Conservation (phyloP, 2,888 invertebrate species). For the Lysandra coridon region DNA sequence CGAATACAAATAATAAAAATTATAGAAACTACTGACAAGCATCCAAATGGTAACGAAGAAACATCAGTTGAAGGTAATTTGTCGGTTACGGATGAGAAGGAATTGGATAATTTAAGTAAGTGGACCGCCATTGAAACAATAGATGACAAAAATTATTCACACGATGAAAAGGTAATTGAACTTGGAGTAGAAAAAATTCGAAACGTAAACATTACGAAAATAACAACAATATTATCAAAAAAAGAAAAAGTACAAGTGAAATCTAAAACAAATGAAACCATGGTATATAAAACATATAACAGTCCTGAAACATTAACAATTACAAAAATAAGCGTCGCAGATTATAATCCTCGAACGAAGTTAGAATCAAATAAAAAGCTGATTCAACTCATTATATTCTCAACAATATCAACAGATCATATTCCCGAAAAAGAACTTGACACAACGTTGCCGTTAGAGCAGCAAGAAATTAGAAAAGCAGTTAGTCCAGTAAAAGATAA, state of each 20-base stretch:
- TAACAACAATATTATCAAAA: slow-evolving; percentile 31
- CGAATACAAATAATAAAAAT: slow-evolving; percentile 45
- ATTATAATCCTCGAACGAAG: slow-evolving; percentile 38
- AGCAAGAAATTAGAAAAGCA: slow-evolving; percentile 24
- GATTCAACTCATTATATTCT: slow-evolving; percentile 36
- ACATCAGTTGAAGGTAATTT: slow-evolving; percentile 41
- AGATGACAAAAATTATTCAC: slow-evolving; percentile 34
- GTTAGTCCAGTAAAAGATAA: not conserved
- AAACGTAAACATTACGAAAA: slow-evolving; percentile 30
- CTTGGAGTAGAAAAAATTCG: slow-evolving; percentile 33
- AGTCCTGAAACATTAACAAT: slow-evolving; percentile 1
- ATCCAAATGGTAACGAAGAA: slow-evolving; percentile 41
- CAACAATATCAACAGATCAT: slow-evolving; percentile 21
- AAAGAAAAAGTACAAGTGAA: slow-evolving; percentile 30
- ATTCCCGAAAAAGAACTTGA: not conserved
- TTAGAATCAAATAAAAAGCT: slow-evolving; percentile 37
- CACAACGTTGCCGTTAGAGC: not conserved
- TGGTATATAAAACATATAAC: not conserved
- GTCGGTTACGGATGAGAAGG: slow-evolving; percentile 41
- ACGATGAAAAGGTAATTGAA: slow-evolving; percentile 35
- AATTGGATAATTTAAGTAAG: slow-evolving; percentile 37
- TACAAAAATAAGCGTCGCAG: slow-evolving; percentile 34
- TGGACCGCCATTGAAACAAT: slow-evolving; percentile 39
- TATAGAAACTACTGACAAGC: slow-evolving; percentile 41
- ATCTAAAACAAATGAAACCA: slow-evolving; percentile 28